Evolutionary conservation across 1,140 invertebrate genomes (phyloP).

Genomic region (Gonioctena quinquepunctata): DNA sequence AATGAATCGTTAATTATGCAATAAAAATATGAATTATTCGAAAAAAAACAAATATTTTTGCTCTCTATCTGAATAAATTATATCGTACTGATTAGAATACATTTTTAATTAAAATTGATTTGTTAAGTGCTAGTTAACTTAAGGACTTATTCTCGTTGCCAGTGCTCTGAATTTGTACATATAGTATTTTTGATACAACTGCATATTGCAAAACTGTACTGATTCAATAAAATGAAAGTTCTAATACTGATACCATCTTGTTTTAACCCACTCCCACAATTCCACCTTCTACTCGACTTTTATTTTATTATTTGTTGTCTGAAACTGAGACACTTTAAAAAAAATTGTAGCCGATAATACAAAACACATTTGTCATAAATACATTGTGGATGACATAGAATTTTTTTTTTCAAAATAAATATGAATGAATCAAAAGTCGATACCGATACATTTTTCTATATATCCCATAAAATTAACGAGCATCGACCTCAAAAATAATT

Average conservation of each 20-base stretch:
- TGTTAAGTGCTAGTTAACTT: background rate
- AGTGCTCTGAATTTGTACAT: slow-evolving; percentile 21
- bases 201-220: slow-evolving; percentile 24
- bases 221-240: slow-evolving; percentile 34
- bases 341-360: no score
- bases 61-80: background rate
- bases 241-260: background rate
- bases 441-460: no score
- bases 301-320: background rate
- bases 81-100: background rate
- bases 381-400: no score
- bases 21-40: slow-evolving; percentile 7
- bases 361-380: no score
- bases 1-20: background rate
- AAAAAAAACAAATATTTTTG: background rate
- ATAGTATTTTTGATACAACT: slow-evolving; percentile 27
- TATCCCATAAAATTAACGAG: no score
- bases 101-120: background rate
- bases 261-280: no score
- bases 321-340: no score
- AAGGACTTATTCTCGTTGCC: background rate
- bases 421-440: no score
- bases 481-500: no score
- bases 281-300: no score
- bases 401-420: no score